These are phyloP conservation scores for Seira ritae DNA, from an alignment of 2,888 invertebrate species.

Conservation along the genomic window DNA sequence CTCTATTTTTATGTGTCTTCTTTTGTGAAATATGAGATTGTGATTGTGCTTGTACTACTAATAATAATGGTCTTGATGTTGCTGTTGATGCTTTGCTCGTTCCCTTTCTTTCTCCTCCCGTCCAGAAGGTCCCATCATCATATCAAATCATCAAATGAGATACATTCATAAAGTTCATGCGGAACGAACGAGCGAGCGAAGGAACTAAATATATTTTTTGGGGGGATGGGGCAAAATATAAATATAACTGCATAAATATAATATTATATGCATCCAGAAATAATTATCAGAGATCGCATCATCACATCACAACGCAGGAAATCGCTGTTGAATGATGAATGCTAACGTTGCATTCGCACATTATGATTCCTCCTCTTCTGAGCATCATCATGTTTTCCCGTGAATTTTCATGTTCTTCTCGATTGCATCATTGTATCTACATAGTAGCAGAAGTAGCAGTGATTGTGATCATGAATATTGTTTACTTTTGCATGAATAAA, in stretches of 20 bases:
- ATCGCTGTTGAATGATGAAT: no score
- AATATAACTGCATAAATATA: no score
- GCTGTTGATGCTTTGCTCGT: constrained; percentile 26
- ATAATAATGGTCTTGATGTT: constrained; percentile 28
- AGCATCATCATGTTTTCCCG: no score
- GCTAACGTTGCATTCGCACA: no score
- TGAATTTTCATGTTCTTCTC: neutral
- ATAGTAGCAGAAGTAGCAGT: neutral
- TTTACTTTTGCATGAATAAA: constrained; percentile 29
- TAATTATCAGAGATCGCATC: neutral
- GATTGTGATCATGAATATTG: constrained; percentile 15
- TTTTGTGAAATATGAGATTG: constrained; percentile 45
- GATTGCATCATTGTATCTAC: constrained; percentile 11
- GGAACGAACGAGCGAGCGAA: constrained; percentile 11
- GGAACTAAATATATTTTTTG: no score
- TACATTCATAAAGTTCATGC: neutral
- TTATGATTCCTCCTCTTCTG: no score
- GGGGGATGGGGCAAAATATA: neutral
- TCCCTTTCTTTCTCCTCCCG: neutral
- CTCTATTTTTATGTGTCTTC: neutral
- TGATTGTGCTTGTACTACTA: constrained; percentile 36
- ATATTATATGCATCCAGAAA: neutral
- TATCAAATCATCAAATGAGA: no score
- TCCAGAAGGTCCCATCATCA: neutral
- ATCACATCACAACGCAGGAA: neutral